These are phyloP conservation scores for Apantesis nais DNA, from an alignment of 2,888 invertebrate genomes.

Conservation along the genomic window DNA sequence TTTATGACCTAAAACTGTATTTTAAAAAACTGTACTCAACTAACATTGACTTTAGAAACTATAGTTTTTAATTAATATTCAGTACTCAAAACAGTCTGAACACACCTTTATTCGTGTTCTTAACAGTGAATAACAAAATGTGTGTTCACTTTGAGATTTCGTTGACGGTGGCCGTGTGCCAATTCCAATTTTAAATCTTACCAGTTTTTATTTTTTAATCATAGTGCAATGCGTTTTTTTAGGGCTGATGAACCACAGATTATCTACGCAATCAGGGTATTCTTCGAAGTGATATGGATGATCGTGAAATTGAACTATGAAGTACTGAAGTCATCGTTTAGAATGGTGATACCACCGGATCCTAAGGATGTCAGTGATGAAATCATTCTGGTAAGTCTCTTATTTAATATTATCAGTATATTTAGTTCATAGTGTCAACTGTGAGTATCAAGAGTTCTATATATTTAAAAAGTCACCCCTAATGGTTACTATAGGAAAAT, in stretches of 20 bases:
- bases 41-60: not conserved
- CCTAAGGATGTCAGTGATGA: conserved; percentile 90
- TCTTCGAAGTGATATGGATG: conserved; percentile 80
- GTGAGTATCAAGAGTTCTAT: no score
- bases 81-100: not conserved
- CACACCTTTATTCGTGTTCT: conserved; percentile 7
- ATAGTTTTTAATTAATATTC: not conserved
- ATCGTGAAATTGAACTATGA: conserved; percentile 74
- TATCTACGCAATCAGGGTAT: conserved; percentile 60
- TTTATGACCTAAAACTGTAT: no score
- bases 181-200: conserved; percentile 13
- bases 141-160: conserved; percentile 34
- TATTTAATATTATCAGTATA: not conserved
- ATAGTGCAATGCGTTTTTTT: conserved; percentile 37
- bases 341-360: conserved; percentile 82
- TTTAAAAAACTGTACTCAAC: no score
- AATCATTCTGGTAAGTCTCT: conserved; percentile 88
- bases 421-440: not conserved
- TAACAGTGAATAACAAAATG: conserved; percentile 11
- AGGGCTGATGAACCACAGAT: conserved; percentile 70
- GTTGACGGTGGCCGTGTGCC: conserved; percentile 34
- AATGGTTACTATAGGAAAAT: no score
- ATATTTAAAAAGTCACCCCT: no score
- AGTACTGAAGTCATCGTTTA: conserved; percentile 79
- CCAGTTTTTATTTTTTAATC: conserved; percentile 7